Conservation (phyloP, 2,113 vertebrate genomes). For the Gasterosteus nipponicus region DNA sequence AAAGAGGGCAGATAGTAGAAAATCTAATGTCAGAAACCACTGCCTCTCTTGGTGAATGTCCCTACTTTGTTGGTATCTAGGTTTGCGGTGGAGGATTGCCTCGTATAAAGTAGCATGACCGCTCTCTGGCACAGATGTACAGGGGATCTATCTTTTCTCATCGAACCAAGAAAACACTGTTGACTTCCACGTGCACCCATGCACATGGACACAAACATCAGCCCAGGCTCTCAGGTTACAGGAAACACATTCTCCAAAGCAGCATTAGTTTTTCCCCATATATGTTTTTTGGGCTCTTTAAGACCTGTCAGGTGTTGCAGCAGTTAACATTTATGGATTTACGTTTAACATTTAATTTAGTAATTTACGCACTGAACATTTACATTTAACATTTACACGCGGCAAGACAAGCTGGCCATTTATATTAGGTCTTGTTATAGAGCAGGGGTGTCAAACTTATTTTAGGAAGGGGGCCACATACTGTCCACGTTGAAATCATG, state of each 20-base stretch:
- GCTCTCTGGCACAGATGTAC: conserved; percentile 31
- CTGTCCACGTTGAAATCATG: too few species aligned
- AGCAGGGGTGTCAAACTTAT: too few species aligned
- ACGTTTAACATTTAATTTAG: too few species aligned
- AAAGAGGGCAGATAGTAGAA: conserved; percentile 38
- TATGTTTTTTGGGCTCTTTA: conserved; percentile 36
- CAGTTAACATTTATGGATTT: too few species aligned
- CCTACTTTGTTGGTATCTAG: conserved; percentile 54
- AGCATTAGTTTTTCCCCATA: conserved; percentile 55
- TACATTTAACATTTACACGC: too few species aligned
- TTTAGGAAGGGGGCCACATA: too few species aligned
- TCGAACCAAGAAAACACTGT: conserved; percentile 69
- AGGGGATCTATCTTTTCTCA: conserved; percentile 66
- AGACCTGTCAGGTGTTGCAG: conserved; percentile 41
- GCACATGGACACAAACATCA: conserved; percentile 34
- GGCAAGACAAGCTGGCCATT: too few species aligned
- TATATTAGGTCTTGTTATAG: too few species aligned
- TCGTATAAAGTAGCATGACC: conserved; percentile 43
- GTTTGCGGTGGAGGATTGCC: conserved; percentile 53
- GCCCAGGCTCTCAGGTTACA: conserved; percentile 65
- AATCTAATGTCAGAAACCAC: conserved; percentile 55
- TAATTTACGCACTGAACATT: too few species aligned
- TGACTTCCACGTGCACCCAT: conserved; percentile 45
- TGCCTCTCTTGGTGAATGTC: conserved; percentile 49
- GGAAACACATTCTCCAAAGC: conserved; percentile 72